Percentiles rank a stretch among this genome's conserved stretches.
Evolutionary conservation across 2,797 vertebrate genomes (phyloP).

Genomic region (Moxostoma hubbsi): DNA sequence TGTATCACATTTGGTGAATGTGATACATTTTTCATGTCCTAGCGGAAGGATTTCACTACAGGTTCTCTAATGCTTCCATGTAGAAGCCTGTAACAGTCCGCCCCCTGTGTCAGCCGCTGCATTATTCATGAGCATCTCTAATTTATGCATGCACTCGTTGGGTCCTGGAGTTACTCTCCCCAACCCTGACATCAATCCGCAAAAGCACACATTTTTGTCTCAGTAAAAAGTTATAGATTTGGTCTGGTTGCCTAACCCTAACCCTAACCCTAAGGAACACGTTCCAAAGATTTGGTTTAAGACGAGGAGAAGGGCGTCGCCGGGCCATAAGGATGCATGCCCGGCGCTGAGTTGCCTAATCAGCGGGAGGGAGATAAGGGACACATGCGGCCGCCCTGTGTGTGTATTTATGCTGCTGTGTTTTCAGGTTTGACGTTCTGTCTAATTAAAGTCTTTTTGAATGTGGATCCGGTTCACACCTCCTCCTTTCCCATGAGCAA

Average conservation of each 20-base stretch:
- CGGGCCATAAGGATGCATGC: too few relatives aligned
- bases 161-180: conserved; percentile 46
- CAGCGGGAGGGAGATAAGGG: too few relatives aligned
- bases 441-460: too few relatives aligned
- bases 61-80: conserved; percentile 71
- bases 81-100: conserved; percentile 76
- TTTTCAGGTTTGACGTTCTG: too few relatives aligned
- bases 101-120: conserved; percentile 72
- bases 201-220: conserved; percentile 39
- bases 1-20: conserved; percentile 58
- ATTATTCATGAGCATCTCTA: conserved; percentile 81
- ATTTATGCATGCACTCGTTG: conserved; percentile 72
- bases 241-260: too few relatives aligned
- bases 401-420: too few relatives aligned
- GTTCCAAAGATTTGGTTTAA: neutral
- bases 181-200: conserved; percentile 65
- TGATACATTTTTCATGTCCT: conserved; percentile 75
- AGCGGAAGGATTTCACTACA: conserved; percentile 73
- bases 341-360: too few relatives aligned
- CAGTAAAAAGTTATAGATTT: neutral
- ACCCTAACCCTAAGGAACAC: neutral
- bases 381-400: too few relatives aligned
- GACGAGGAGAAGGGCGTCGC: too few relatives aligned
- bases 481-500: too few relatives aligned
- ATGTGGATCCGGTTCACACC: too few relatives aligned